phyloP scores from a whole-genome alignment of 2,797 vertebrate species.

The Oreonectes daqikongensis region DNA sequence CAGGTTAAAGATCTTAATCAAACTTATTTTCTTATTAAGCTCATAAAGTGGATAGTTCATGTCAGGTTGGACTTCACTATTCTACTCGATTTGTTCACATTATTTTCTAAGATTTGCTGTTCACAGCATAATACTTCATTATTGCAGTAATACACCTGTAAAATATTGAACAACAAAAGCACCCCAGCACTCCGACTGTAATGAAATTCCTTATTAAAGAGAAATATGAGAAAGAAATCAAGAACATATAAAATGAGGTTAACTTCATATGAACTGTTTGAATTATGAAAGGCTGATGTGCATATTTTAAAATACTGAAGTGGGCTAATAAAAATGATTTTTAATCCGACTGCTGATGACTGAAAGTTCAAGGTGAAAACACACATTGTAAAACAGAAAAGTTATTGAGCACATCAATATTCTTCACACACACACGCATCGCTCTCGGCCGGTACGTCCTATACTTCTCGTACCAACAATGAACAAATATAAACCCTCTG shows the following conservation, averaged over 20 bases:
- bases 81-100: neutral
- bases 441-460: slow-evolving; percentile 9
- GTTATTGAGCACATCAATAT: slow-evolving; percentile 4
- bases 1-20: too few species aligned
- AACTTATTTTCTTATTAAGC: too few species aligned
- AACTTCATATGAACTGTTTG: too few species aligned
- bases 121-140: neutral
- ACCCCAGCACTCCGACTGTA: too few species aligned
- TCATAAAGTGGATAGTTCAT: too few species aligned
- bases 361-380: neutral
- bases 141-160: too few species aligned
- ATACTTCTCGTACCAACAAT: neutral
- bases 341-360: neutral
- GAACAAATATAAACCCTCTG: neutral
- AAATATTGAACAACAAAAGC: too few species aligned
- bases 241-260: too few species aligned
- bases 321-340: neutral
- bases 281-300: neutral
- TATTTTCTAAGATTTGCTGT: neutral
- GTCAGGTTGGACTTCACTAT: too few species aligned
- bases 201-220: too few species aligned
- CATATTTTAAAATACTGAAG: neutral
- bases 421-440: neutral
- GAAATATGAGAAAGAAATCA: too few species aligned
- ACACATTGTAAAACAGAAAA: neutral